Conservation (phyloP, 2,888 invertebrate species). For the Clusia tigrina region DNA sequence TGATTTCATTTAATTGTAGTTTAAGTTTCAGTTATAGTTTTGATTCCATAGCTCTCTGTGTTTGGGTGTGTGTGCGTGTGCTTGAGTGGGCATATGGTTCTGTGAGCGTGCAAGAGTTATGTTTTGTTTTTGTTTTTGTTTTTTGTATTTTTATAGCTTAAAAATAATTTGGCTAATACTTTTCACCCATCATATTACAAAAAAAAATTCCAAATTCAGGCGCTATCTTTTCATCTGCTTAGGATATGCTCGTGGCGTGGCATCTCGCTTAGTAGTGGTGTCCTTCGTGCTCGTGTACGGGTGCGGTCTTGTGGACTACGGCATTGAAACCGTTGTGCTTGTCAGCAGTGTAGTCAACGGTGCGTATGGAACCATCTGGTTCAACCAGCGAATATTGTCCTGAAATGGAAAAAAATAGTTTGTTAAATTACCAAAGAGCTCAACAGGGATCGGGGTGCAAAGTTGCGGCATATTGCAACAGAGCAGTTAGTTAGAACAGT, state of each 20-base stretch:
- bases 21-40: too few species aligned
- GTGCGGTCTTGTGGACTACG: conserved; percentile 64
- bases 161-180: neutral
- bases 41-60: too few species aligned
- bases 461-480: too few species aligned
- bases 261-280: conserved; percentile 44
- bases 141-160: conserved; percentile 1
- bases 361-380: conserved; percentile 78
- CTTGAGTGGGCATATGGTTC: too few species aligned
- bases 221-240: conserved; percentile 21
- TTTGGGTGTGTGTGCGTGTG: too few species aligned
- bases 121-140: conserved; percentile 30
- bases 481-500: too few species aligned
- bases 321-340: conserved; percentile 65
- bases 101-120: too few species aligned
- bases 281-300: conserved; percentile 60
- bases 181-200: neutral
- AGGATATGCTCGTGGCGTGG: conserved; percentile 42
- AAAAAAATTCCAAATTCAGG: neutral
- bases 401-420: conserved; percentile 33
- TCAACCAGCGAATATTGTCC: conserved; percentile 74
- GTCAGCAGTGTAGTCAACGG: conserved; percentile 66
- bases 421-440: too few species aligned
- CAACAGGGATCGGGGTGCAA: too few species aligned
- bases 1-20: too few species aligned